Evolutionary conservation across 2,113 vertebrate species (phyloP).

Genomic region (Ivindomyrus marchei): DNA sequence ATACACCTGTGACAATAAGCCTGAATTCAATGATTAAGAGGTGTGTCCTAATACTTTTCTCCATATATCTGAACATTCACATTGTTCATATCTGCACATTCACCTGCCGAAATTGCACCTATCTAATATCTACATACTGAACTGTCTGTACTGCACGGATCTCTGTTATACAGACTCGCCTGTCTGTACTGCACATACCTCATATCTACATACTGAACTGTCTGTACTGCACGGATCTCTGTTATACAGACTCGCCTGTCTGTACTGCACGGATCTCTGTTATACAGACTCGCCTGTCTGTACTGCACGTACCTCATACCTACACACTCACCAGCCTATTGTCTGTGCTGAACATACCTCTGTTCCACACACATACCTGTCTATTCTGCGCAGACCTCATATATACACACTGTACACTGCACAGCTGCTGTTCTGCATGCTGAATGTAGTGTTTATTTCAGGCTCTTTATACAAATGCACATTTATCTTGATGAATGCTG

Average conservation of each 20-base stretch:
- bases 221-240: no score
- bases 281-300: neutral
- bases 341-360: neutral
- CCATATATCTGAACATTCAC: no score
- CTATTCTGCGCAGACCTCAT: neutral
- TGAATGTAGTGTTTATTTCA: neutral
- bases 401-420: neutral
- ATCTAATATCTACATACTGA: no score
- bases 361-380: neutral
- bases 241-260: no score
- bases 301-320: neutral
- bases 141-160: no score
- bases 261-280: no score
- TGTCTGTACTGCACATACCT: neutral
- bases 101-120: no score
- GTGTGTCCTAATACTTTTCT: no score
- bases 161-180: no score
- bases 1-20: no score
- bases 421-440: neutral
- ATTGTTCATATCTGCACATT: no score
- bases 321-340: neutral
- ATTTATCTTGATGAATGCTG: neutral
- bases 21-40: no score
- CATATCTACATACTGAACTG: neutral
- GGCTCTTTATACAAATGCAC: neutral